Evolutionary conservation across 2,113 vertebrate species (phyloP), one percentile per base, ranked within the genome.

Genomic region (Psettodes erumei): DNA sequence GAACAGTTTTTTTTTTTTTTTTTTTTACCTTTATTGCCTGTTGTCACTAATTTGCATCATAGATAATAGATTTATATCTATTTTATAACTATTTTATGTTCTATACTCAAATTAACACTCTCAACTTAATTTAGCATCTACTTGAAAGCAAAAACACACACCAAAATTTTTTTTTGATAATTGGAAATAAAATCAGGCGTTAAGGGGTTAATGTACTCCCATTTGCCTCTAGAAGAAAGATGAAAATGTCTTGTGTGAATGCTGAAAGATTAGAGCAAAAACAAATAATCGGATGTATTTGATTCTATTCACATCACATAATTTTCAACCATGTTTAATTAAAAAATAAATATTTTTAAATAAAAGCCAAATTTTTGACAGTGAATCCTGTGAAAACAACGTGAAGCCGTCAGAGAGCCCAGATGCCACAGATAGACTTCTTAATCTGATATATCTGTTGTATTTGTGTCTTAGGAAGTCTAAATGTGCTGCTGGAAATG

Each of bases 401-500:
- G 35, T 8, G 21, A 38, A 8, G 47, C 45, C 33, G 40, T 63
- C 4, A 45, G 42, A 45, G 30, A 62, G 40, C 11, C 27, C 21
- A n/a, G 30, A 37, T 9, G 19, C n/a, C 35, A 63, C n/a, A 59
- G 42, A 69, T 43, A 11, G 37, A 48, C 8, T 58, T 73, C 27
- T 58, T 71, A 16, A 38, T 62, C 42, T 21, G 21, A 77, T 65
- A 21, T 43, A 23, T 72, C 30, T 16, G 42, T 13, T 61, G 43
- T 25, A 62, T 64, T 71, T 65, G 32, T 55, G 28, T 68, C 60
- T 75, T 0, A 64, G 62, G 62, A 27, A 68, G 71, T 62, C 51
- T 55, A 51, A 77, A 78, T 72, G 64, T 61, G 75, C 53, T 45
- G 18, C 13, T 75, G 76, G 64, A 89, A 91, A 90, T 89, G 85